Evolutionary conservation across 2,113 vertebrate species (phyloP).

Genomic region (Lathamus discolor): DNA sequence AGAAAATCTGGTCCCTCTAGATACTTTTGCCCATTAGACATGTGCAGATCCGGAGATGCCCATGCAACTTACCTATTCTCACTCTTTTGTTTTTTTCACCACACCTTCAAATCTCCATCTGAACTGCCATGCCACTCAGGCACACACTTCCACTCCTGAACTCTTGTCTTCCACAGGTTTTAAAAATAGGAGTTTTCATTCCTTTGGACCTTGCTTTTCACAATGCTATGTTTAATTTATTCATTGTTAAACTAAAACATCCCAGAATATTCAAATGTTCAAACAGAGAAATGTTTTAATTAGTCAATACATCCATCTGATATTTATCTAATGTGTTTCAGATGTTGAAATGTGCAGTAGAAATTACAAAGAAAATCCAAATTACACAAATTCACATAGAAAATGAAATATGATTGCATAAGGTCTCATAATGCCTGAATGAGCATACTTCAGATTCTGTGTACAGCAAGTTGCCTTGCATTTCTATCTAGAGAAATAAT

Average conservation of each 20-base stretch:
- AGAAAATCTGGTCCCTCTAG: neutral
- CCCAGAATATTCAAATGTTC: slow-evolving; percentile 12
- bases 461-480: slow-evolving; percentile 25
- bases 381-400: slow-evolving; percentile 35
- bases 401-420: slow-evolving; percentile 54
- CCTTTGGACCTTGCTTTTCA: neutral
- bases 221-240: neutral
- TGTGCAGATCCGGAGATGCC: neutral
- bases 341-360: slow-evolving; percentile 14
- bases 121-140: neutral
- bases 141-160: neutral
- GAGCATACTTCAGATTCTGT: slow-evolving; percentile 23
- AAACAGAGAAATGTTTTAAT: slow-evolving; percentile 40
- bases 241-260: neutral
- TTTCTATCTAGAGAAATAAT: slow-evolving; percentile 21
- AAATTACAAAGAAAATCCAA: slow-evolving; percentile 48
- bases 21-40: neutral
- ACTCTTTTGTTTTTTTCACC: neutral
- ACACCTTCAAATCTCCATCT: neutral
- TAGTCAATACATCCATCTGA: neutral
- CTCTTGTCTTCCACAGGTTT: neutral
- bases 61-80: neutral
- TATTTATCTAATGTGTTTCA: slow-evolving; percentile 32
- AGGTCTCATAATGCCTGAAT: slow-evolving; percentile 42
- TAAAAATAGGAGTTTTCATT: neutral